Conservation (phyloP, 1,140 invertebrate species). For the Diuraphis noxia region DNA sequence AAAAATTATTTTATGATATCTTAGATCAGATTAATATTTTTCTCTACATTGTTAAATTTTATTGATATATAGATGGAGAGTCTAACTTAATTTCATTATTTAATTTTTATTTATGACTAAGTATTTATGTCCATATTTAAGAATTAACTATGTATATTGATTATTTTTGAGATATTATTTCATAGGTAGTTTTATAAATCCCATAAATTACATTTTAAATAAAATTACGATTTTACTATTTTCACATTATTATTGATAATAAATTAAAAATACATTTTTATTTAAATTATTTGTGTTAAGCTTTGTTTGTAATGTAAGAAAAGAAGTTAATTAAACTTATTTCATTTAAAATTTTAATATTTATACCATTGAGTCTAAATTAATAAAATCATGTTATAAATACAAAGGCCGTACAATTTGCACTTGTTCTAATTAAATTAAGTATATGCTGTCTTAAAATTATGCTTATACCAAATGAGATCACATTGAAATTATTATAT, state of each 20-base stretch:
- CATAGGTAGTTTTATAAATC: neutral
- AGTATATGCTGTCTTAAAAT: conserved; percentile 25
- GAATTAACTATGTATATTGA: neutral
- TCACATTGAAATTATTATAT: neutral
- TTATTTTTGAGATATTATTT: neutral
- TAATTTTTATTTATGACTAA: neutral
- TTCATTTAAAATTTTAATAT: neutral
- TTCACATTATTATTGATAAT: neutral
- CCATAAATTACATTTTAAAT: neutral
- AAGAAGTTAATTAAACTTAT: neutral
- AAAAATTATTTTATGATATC: neutral
- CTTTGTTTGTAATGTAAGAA: neutral
- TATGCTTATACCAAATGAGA: neutral
- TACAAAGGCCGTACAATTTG: conserved; percentile 31
- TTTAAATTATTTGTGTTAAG: neutral
- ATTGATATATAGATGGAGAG: neutral
- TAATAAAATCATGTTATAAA: neutral
- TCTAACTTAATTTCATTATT: neutral
- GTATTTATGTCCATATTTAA: neutral
- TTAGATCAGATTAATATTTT: neutral
- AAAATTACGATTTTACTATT: neutral
- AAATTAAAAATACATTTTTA: neutral
- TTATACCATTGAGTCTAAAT: neutral
- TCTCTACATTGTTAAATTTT: neutral
- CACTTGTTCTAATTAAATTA: conserved; percentile 31